Conservation (phyloP, 2,797 vertebrate species). For the Odontamblyopus lacepedii region DNA sequence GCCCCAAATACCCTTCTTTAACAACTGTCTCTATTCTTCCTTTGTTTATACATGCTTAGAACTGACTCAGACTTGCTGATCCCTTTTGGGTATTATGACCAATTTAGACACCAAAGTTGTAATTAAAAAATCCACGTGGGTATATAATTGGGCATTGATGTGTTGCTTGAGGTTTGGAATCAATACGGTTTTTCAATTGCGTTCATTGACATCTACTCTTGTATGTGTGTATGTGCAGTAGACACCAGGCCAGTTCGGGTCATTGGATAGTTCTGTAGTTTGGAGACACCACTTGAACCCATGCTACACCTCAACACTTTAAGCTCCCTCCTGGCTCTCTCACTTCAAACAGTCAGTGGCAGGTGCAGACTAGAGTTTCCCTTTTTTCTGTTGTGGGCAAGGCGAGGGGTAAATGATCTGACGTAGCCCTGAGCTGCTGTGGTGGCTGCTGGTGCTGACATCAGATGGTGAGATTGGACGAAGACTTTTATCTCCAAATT, state of each 20-base stretch:
- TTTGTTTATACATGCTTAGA: background rate
- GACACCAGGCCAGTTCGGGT: slow-evolving; percentile 29
- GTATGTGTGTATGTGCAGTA: background rate
- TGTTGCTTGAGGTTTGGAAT: background rate
- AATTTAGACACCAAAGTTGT: background rate
- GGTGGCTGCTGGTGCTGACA: slow-evolving; percentile 50
- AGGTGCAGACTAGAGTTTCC: slow-evolving; percentile 26
- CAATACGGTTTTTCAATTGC: background rate
- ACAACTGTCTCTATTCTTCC: background rate
- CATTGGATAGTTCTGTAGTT: slow-evolving; percentile 35
- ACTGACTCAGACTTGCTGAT: background rate
- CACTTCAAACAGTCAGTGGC: slow-evolving; percentile 58
- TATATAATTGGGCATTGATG: background rate
- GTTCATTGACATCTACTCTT: background rate
- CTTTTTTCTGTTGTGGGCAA: slow-evolving; percentile 30
- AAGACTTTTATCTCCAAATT: slow-evolving; percentile 59
- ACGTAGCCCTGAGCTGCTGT: slow-evolving; percentile 53
- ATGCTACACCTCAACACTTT: slow-evolving; percentile 53
- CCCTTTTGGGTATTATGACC: background rate
- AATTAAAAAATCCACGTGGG: background rate
- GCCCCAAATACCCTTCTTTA: background rate
- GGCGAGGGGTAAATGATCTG: slow-evolving; percentile 61
- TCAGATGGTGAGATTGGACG: slow-evolving; percentile 64
- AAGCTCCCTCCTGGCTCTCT: slow-evolving; percentile 52
- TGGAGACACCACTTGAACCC: slow-evolving; percentile 39